Percentiles rank a stretch among this genome's conserved stretches.
These are phyloP conservation scores for Crocodylus rhombifer DNA, from an alignment of 2,797 vertebrate genomes.

Conservation along the genomic window DNA sequence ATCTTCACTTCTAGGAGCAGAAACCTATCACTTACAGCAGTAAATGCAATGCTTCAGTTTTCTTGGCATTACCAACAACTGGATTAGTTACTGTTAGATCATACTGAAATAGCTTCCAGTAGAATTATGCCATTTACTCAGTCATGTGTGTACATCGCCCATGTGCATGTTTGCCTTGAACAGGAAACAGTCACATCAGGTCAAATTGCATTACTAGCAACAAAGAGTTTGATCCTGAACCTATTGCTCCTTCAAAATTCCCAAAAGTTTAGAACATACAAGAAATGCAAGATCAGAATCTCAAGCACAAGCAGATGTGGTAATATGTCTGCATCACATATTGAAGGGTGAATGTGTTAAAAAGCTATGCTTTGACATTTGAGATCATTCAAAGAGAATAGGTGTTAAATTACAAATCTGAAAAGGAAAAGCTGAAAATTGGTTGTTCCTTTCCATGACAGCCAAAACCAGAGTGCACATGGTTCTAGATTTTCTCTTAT, in stretches of 20 bases:
- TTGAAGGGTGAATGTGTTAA: neutral
- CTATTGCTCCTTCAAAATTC: constrained; percentile 31
- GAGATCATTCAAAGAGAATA: neutral
- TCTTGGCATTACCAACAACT: neutral
- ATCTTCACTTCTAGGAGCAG: constrained; percentile 6
- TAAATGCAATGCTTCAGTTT: constrained; percentile 22
- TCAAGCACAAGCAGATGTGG: constrained; percentile 27
- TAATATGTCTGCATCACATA: rapidly evolving
- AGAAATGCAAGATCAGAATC: neutral
- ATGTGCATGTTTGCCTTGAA: neutral
- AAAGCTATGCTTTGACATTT: neutral
- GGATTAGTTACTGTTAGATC: neutral
- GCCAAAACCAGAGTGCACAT: neutral
- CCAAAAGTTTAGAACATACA: neutral
- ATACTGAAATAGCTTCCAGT: neutral
- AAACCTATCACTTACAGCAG: constrained; percentile 14
- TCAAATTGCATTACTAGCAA: neutral
- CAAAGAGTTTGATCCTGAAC: constrained; percentile 41
- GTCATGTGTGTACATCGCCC: neutral
- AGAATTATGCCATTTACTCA: neutral
- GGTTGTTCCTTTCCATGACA: neutral
- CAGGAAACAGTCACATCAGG: neutral
- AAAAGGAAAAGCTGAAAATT: constrained; percentile 15
- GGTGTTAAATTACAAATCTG: neutral
- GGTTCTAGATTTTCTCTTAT: neutral